Evolutionary conservation across 2,888 invertebrate species (phyloP).

Genomic region (Thumatha senex): DNA sequence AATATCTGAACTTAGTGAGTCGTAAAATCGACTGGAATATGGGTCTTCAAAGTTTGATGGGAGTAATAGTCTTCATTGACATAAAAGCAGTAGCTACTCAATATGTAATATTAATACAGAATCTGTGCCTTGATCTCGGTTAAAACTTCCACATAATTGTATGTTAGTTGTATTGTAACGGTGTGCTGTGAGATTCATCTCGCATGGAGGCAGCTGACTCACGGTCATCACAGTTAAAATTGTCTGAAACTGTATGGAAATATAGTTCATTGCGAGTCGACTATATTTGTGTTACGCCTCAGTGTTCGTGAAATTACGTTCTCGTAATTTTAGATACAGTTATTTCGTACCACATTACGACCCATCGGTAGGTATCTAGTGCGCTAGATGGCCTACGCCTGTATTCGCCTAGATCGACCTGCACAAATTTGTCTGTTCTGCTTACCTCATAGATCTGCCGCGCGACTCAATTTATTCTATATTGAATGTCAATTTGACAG

Average conservation of each 20-base stretch:
- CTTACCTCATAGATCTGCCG: no score
- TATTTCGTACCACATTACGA: background rate
- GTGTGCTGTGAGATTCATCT: background rate
- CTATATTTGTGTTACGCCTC: background rate
- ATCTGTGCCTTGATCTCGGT: conserved; percentile 4
- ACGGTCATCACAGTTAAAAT: conserved; percentile 6
- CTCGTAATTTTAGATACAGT: background rate
- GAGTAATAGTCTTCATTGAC: no score
- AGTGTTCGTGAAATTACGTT: background rate
- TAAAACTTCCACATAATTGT: conserved; percentile 25
- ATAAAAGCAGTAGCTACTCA: no score
- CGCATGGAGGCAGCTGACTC: conserved; percentile 1
- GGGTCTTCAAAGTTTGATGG: background rate
- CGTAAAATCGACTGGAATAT: no score
- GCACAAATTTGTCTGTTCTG: no score
- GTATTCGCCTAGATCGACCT: no score
- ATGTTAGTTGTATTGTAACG: conserved; percentile 13
- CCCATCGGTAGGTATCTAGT: background rate
- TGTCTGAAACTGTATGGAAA: conserved; percentile 6
- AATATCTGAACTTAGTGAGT: no score
- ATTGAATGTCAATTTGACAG: no score
- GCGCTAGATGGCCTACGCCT: background rate
- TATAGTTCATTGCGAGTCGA: conserved; percentile 4
- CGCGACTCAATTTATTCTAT: no score
- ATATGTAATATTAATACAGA: background rate